These are phyloP conservation scores for Theocolax elegans DNA, from an alignment of 1,140 invertebrate genomes.

Conservation along the genomic window DNA sequence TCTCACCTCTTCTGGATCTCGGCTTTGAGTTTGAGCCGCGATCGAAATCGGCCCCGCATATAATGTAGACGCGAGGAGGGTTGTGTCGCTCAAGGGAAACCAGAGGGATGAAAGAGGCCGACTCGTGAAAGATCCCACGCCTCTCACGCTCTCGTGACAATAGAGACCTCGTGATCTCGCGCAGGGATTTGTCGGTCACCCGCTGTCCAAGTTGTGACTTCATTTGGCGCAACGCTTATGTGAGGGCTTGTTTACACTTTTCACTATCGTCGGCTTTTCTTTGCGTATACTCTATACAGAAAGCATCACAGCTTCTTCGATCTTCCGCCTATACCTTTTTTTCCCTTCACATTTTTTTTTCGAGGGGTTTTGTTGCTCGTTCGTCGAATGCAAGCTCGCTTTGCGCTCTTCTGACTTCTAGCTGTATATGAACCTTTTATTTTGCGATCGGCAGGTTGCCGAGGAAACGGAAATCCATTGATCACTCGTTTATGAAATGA, in stretches of 20 bases:
- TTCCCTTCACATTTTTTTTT: constrained; percentile 14
- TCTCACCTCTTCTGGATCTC: background rate
- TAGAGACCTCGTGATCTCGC: constrained; percentile 50
- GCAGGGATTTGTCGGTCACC: constrained; percentile 47
- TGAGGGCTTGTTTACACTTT: constrained; percentile 38
- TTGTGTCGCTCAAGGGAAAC: constrained; percentile 16
- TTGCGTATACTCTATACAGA: too few relatives aligned
- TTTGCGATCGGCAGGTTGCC: background rate
- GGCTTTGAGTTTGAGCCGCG: background rate
- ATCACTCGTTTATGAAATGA: constrained; percentile 35
- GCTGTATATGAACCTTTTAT: background rate
- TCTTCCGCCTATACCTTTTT: constrained; percentile 1
- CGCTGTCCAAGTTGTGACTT: constrained; percentile 59
- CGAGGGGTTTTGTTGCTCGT: too few relatives aligned
- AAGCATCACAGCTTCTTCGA: too few relatives aligned
- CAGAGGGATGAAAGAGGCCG: constrained; percentile 58
- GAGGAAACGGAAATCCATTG: constrained; percentile 41
- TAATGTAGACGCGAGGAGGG: background rate
- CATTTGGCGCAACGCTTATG: constrained; percentile 52
- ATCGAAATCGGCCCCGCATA: background rate
- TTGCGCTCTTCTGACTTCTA: background rate
- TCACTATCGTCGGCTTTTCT: constrained; percentile 39
- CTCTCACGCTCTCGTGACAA: constrained; percentile 47
- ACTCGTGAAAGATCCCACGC: constrained; percentile 54
- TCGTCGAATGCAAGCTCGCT: background rate